Percentiles rank a stretch among this genome's conserved stretches.
These are phyloP conservation scores for Dugesia japonica DNA, from an alignment of 2,888 invertebrate species.

Conservation along the genomic window DNA sequence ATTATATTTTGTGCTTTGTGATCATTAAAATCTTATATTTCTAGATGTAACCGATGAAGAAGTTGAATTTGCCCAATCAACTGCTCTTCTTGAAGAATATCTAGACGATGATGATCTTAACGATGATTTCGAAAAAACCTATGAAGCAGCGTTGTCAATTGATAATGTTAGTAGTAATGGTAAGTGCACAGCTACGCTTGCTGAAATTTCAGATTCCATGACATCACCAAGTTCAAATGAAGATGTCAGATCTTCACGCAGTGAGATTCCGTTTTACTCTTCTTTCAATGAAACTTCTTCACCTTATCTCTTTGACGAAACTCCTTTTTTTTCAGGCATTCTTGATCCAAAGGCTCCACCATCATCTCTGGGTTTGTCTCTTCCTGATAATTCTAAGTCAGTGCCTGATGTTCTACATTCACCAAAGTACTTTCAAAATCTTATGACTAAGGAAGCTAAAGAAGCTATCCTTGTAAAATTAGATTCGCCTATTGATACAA, in stretches of 20 bases:
- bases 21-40: no score
- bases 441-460: background rate
- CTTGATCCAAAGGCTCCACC: background rate
- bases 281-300: background rate
- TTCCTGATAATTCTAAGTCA: background rate
- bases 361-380: background rate
- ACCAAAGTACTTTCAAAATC: constrained; percentile 2
- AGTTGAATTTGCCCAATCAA: background rate
- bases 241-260: background rate
- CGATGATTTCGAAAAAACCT: background rate
- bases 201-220: background rate
- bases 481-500: background rate
- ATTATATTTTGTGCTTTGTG: no score
- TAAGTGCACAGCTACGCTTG: constrained; percentile 4
- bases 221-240: background rate
- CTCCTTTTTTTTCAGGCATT: background rate
- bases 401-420: constrained; percentile 2
- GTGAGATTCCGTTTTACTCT: background rate
- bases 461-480: background rate
- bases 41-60: background rate
- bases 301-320: background rate
- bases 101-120: background rate
- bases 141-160: constrained; percentile 4
- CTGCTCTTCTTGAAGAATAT: background rate
- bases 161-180: background rate